A percentile compares a stretch with the other conserved stretches of the same genome.
Evolutionary conservation across 92 coral and sea anemone species (phyloP).

Genomic region (Paramuricea clavata): DNA sequence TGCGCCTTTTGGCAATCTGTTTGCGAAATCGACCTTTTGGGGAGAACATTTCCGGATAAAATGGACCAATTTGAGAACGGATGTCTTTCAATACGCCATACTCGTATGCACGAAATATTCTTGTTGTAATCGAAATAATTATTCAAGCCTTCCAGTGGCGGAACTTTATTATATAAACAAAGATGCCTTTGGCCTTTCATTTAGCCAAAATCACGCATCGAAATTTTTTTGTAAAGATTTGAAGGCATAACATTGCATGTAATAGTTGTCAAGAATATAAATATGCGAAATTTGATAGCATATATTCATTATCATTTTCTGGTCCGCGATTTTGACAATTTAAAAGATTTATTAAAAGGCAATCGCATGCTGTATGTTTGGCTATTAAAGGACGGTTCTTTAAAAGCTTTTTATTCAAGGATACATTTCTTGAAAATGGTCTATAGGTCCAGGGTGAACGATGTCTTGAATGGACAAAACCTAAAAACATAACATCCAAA

Average conservation of each 20-base stretch:
- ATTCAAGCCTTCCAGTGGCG: background rate
- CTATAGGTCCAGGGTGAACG: constrained; percentile 98
- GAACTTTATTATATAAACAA: background rate
- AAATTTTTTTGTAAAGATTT: background rate
- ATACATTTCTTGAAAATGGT: constrained; percentile 99
- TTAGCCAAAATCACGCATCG: background rate
- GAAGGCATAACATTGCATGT: background rate
- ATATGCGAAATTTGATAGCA: background rate
- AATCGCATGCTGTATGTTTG: background rate
- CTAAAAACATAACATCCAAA: constrained; percentile 57
- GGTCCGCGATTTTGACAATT: background rate
- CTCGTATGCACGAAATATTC: background rate
- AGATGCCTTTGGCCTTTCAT: background rate
- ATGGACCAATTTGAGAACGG: background rate
- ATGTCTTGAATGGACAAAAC: constrained; percentile 95
- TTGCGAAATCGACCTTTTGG: constrained; percentile 1
- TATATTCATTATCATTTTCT: background rate
- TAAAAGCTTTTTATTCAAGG: constrained; percentile 54
- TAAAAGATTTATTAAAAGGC: no score
- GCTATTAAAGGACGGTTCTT: background rate
- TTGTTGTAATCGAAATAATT: no score
- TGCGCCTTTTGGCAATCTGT: background rate
- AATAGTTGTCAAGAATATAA: background rate
- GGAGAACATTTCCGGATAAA: background rate
- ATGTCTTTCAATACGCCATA: background rate